These are phyloP conservation scores for Ophiothrix spiculata DNA, from an alignment of 35 echinoderm and acorn worm genomes.

Conservation along the genomic window DNA sequence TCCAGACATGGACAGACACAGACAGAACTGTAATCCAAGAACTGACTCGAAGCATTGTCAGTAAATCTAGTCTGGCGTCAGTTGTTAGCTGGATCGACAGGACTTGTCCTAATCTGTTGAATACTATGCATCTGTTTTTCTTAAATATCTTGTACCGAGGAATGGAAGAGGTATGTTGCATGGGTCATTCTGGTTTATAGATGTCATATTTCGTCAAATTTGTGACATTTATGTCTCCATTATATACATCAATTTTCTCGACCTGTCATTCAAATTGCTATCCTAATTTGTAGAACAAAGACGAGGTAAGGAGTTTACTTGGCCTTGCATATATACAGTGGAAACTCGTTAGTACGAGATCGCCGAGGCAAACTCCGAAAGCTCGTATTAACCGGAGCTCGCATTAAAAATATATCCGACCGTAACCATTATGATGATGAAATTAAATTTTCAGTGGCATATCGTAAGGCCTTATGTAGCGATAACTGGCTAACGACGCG, in stretches of 20 bases:
- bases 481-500: too few relatives aligned
- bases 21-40: slow-evolving; percentile 12
- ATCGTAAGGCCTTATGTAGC: too few relatives aligned
- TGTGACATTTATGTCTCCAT: not conserved
- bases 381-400: too few relatives aligned
- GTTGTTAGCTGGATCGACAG: slow-evolving; percentile 51
- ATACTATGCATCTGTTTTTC: slow-evolving; percentile 61
- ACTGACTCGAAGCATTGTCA: slow-evolving; percentile 15
- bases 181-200: not conserved
- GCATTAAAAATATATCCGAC: too few relatives aligned
- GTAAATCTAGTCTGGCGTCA: slow-evolving; percentile 4
- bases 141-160: not conserved
- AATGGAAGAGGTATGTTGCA: slow-evolving; percentile 13
- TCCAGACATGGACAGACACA: not conserved
- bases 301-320: not conserved
- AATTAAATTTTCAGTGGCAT: too few relatives aligned
- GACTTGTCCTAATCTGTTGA: slow-evolving; percentile 63
- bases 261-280: too few relatives aligned
- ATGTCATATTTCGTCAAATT: not conserved
- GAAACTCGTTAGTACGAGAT: too few relatives aligned
- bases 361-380: too few relatives aligned
- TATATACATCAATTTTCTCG: too few relatives aligned
- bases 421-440: too few relatives aligned
- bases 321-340: too few relatives aligned
- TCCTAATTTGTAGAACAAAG: not conserved